Conservation (phyloP, 2,888 invertebrate genomes). For the Heliconius hortense region DNA sequence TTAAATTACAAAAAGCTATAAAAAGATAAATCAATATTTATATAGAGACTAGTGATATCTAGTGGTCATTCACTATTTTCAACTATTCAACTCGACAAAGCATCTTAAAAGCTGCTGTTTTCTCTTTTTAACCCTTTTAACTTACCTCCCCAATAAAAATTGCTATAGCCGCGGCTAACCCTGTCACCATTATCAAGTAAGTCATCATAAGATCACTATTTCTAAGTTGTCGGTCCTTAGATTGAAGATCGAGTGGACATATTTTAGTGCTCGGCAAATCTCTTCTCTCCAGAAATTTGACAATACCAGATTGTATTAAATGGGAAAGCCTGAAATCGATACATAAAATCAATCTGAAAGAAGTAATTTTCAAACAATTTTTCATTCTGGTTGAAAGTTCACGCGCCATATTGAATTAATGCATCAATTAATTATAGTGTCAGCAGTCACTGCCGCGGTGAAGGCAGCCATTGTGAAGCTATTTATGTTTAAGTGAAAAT, state of each 20-base stretch:
- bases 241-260: conserved; percentile 90
- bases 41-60: not conserved
- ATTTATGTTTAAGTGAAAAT: conserved; percentile 1
- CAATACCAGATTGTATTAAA: conserved; percentile 89
- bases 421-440: conserved; percentile 13
- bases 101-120: not conserved
- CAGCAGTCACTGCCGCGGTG: not conserved
- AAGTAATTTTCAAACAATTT: not conserved
- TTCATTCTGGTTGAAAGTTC: not conserved
- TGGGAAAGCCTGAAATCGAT: conserved; percentile 81
- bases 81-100: not conserved
- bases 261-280: conserved; percentile 88
- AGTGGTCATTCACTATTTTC: not conserved
- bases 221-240: conserved; percentile 88
- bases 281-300: conserved; percentile 84
- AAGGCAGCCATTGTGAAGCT: conserved; percentile 4
- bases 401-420: conserved; percentile 5
- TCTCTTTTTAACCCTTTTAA: not conserved
- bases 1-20: too few species aligned
- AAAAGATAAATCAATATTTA: too few species aligned
- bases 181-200: conserved; percentile 87
- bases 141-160: conserved; percentile 85
- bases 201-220: conserved; percentile 91
- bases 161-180: conserved; percentile 84
- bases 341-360: not conserved